Conservation (phyloP, 2,888 invertebrate genomes). For the Syrphus vitripennis region DNA sequence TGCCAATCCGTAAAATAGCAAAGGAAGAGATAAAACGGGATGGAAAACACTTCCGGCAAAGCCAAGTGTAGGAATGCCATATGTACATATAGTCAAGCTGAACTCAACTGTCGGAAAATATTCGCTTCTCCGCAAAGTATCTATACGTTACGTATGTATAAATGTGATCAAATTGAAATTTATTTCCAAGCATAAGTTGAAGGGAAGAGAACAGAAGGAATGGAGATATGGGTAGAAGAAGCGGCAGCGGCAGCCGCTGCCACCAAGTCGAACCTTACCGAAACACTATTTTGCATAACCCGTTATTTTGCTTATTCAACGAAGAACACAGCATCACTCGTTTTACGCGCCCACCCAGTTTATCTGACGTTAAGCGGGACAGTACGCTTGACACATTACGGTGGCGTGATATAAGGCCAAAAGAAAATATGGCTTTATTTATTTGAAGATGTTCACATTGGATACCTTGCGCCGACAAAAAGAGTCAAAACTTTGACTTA, state of each 20-base stretch:
- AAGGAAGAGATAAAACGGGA: slow-evolving; percentile 65
- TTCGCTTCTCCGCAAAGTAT: slow-evolving; percentile 54
- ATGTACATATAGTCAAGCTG: not conserved
- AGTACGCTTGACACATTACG: not conserved
- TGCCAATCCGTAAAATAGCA: slow-evolving; percentile 25
- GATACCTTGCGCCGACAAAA: not conserved
- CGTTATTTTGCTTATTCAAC: slow-evolving; percentile 68
- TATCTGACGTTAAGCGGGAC: not conserved
- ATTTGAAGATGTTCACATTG: no score
- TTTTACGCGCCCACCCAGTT: not conserved
- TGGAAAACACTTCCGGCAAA: slow-evolving; percentile 59
- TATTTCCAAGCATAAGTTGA: slow-evolving; percentile 42
- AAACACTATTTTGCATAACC: slow-evolving; percentile 70
- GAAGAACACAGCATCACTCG: slow-evolving; percentile 34
- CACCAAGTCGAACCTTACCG: not conserved
- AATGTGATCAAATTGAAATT: slow-evolving; percentile 70
- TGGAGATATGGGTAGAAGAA: not conserved
- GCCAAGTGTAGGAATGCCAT: slow-evolving; percentile 39
- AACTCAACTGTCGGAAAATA: slow-evolving; percentile 53
- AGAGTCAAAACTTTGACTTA: no score
- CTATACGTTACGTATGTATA: slow-evolving; percentile 22
- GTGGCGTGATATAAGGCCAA: not conserved
- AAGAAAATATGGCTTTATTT: not conserved
- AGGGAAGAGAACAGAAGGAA: not conserved
- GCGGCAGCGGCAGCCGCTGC: not conserved